phyloP scores from a whole-genome alignment of 2,888 invertebrate species.

The Alloscopus bannaensis region DNA sequence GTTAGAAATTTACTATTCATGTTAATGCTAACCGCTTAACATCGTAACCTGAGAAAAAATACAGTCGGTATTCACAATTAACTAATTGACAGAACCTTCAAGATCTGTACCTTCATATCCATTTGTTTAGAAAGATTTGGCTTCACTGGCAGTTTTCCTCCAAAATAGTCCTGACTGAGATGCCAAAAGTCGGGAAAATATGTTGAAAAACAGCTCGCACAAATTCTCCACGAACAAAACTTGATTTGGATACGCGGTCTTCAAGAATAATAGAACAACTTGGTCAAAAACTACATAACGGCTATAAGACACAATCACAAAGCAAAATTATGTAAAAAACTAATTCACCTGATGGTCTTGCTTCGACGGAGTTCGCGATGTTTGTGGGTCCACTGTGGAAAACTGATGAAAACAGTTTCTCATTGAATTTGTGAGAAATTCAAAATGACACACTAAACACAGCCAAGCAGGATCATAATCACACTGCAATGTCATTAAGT shows the following conservation, averaged over 20 bases:
- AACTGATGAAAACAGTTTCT: conserved; percentile 75
- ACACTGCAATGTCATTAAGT: conserved; percentile 85
- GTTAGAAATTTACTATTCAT: too few relatives aligned
- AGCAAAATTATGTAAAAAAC: too few relatives aligned
- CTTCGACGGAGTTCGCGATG: conserved; percentile 68
- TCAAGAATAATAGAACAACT: conserved; percentile 17
- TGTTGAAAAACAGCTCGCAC: conserved; percentile 84
- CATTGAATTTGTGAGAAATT: conserved; percentile 84
- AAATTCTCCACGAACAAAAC: conserved; percentile 88
- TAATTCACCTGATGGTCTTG: conserved; percentile 65
- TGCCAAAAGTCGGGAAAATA: conserved; percentile 96
- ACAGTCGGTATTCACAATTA: not conserved
- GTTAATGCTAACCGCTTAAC: too few relatives aligned
- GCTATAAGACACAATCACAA: not conserved
- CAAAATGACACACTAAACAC: conserved; percentile 89
- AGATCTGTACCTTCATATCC: conserved; percentile 82
- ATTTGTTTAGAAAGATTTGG: conserved; percentile 84
- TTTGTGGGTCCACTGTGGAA: conserved; percentile 57
- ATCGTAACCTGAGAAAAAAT: too few relatives aligned
- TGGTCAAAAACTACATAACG: not conserved
- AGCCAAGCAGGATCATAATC: conserved; percentile 97
- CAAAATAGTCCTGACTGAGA: conserved; percentile 95
- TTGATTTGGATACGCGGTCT: conserved; percentile 79
- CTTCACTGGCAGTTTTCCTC: conserved; percentile 87
- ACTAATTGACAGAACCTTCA: not conserved